These are phyloP conservation scores for Pachyuromys duprasi DNA, from an alignment of 2,797 vertebrate genomes.

Conservation along the genomic window DNA sequence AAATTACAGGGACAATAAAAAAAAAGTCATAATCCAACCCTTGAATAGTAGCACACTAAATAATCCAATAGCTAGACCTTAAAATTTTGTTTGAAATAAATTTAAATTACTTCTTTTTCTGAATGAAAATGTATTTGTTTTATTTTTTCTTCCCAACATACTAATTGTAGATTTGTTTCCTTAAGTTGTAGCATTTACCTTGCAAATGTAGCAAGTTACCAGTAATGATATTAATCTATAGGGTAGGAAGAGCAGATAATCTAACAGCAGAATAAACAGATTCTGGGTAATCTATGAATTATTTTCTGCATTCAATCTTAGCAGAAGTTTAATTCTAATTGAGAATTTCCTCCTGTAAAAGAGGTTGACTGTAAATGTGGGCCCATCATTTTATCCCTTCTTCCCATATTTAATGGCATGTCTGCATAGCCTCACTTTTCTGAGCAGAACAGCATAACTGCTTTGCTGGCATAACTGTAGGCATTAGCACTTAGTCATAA, in stretches of 20 bases:
- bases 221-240: neutral
- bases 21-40: neutral
- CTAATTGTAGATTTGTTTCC: neutral
- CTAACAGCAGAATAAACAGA: neutral
- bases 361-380: neutral
- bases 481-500: neutral
- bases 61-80: neutral
- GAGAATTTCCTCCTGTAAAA: slow-evolving; percentile 9
- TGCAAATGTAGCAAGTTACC: neutral
- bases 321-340: neutral
- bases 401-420: slow-evolving; percentile 12
- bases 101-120: slow-evolving; percentile 18
- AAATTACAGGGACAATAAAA: slow-evolving; percentile 10
- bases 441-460: neutral
- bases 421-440: neutral
- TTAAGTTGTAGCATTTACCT: neutral
- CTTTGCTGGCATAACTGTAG: neutral
- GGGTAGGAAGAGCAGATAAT: neutral
- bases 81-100: neutral
- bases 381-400: neutral
- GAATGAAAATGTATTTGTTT: neutral
- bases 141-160: neutral
- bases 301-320: neutral
- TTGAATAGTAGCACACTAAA: neutral
- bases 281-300: neutral